Conservation (phyloP, 2,797 vertebrate genomes). For the Darevskia nairensis region DNA sequence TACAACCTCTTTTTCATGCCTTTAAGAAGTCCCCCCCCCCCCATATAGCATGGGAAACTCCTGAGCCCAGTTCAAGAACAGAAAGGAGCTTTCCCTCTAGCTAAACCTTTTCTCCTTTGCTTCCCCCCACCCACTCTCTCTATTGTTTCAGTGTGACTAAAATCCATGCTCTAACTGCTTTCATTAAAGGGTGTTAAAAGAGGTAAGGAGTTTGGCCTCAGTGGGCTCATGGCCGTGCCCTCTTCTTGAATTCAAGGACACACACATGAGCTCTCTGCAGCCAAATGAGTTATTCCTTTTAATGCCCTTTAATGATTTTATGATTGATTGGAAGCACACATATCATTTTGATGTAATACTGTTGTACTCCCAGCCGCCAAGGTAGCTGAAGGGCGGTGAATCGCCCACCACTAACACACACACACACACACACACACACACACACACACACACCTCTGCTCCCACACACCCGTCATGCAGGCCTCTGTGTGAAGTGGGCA, state of each 20-base stretch:
- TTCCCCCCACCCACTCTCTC: background rate
- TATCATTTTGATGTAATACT: background rate
- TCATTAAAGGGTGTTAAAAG: conserved; percentile 12
- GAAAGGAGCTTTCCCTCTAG: background rate
- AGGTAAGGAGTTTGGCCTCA: background rate
- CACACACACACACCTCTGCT: background rate
- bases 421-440: no score
- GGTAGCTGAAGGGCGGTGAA: background rate
- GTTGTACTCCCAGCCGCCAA: background rate
- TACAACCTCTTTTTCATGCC: background rate
- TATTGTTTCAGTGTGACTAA: background rate
- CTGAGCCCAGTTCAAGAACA: background rate
- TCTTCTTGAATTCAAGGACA: conserved; percentile 17
- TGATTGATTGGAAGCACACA: conserved; percentile 15
- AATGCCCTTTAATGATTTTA: conserved; percentile 1
- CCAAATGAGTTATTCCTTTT: conserved; percentile 16
- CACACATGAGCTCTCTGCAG: background rate
- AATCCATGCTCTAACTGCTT: background rate
- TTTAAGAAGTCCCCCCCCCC: background rate
- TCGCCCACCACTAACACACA: background rate
- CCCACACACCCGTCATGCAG: background rate
- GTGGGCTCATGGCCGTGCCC: background rate
- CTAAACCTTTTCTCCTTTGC: background rate
- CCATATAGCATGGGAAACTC: background rate
- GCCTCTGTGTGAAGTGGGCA: background rate